A percentile compares a stretch with the other conserved stretches of the same genome.
These are phyloP conservation scores for Merops nubicus DNA, from an alignment of 2,113 vertebrate genomes.

Conservation along the genomic window DNA sequence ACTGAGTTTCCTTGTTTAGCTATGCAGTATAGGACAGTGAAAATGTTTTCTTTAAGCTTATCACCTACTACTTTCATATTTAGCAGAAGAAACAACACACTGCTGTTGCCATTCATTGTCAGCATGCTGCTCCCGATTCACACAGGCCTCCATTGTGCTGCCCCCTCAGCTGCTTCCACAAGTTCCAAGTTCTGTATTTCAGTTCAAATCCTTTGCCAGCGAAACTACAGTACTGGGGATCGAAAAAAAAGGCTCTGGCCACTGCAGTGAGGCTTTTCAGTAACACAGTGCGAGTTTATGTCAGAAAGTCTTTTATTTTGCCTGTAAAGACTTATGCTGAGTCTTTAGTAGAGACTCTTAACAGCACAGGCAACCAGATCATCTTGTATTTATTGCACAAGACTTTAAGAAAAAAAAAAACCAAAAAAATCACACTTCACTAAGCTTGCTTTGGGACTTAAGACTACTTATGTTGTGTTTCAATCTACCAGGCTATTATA, in stretches of 20 bases:
- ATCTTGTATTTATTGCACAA: not conserved
- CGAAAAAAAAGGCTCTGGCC: not conserved
- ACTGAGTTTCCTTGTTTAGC: not conserved
- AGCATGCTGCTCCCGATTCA: not conserved
- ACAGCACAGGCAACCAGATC: not conserved
- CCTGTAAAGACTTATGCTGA: not conserved
- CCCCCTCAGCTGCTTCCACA: conserved; percentile 18
- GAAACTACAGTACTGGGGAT: not conserved
- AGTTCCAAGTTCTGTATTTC: conserved; percentile 16
- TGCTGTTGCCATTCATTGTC: conserved; percentile 5
- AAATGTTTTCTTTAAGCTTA: not conserved
- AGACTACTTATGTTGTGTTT: not conserved
- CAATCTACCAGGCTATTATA: not conserved
- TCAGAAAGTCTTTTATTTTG: not conserved
- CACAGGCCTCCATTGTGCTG: not conserved
- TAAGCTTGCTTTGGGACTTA: not conserved
- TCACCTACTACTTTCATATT: conserved; percentile 19
- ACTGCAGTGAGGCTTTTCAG: not conserved
- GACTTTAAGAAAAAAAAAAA: not conserved
- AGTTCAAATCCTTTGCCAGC: not conserved
- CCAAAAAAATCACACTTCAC: not conserved
- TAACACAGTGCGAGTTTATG: not conserved
- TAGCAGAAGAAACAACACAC: conserved; percentile 5
- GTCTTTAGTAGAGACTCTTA: not conserved
- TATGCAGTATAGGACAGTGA: not conserved